Percentiles rank a stretch among this genome's conserved stretches.
These are phyloP conservation scores for Dipodomys ordii DNA, from an alignment of 2,113 vertebrate genomes.

Conservation along the genomic window DNA sequence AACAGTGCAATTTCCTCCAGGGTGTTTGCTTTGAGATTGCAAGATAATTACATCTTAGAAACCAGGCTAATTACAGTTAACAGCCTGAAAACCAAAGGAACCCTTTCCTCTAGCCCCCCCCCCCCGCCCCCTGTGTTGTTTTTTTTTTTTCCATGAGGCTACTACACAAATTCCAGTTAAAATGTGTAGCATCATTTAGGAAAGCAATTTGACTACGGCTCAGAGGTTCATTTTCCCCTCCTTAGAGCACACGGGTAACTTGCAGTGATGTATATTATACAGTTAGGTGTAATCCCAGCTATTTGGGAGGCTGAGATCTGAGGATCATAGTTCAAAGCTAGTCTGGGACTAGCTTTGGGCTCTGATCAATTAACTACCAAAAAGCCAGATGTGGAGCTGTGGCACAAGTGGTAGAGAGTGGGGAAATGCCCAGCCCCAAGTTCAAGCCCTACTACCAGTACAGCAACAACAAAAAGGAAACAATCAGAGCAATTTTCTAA, in stretches of 20 bases:
- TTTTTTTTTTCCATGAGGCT: conserved; percentile 60
- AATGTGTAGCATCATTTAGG: conserved; percentile 55
- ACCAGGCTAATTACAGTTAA: conserved; percentile 92
- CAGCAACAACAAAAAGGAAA: conserved; percentile 44
- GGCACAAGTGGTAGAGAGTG: too few relatives aligned
- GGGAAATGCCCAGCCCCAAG: too few relatives aligned
- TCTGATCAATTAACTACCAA: too few relatives aligned
- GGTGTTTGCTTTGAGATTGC: conserved; percentile 91
- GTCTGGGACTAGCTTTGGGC: too few relatives aligned
- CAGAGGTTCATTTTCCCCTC: conserved; percentile 23
- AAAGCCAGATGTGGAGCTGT: too few relatives aligned
- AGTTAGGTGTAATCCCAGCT: too few relatives aligned
- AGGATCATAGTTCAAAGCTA: too few relatives aligned
- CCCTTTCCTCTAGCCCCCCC: conserved; percentile 49
- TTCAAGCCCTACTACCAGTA: too few relatives aligned
- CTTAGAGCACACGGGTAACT: conserved; percentile 59
- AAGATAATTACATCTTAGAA: conserved; percentile 91
- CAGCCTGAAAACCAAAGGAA: conserved; percentile 87
- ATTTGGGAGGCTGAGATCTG: too few relatives aligned
- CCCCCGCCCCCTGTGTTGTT: not conserved
- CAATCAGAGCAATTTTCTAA: conserved; percentile 65
- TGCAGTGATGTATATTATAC: conserved; percentile 51
- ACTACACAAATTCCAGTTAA: conserved; percentile 64
- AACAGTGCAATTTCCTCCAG: conserved; percentile 89
- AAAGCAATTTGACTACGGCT: conserved; percentile 64